Evolutionary conservation across 2,888 invertebrate species (phyloP).

Genomic region (Flabesymbios commensalis): DNA sequence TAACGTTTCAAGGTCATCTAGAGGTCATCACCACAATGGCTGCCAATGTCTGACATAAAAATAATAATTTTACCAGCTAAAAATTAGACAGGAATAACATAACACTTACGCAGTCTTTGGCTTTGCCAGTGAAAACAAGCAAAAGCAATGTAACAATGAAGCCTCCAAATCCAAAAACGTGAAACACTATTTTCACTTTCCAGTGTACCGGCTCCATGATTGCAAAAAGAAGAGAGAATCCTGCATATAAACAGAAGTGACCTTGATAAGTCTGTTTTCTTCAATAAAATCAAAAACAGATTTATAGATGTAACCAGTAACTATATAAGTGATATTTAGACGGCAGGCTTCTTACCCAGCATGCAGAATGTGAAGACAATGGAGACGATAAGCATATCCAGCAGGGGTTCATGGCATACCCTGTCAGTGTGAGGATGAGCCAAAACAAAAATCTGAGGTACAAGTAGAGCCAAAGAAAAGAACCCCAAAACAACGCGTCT

Average conservation of each 20-base stretch:
- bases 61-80: too few relatives aligned
- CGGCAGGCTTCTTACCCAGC: conserved; percentile 49
- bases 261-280: too few relatives aligned
- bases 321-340: too few relatives aligned
- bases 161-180: conserved; percentile 46
- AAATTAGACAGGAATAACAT: too few relatives aligned
- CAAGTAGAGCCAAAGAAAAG: conserved; percentile 39
- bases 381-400: conserved; percentile 46
- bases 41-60: too few relatives aligned
- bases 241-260: conserved; percentile 37
- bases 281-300: too few relatives aligned
- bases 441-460: conserved; percentile 48
- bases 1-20: too few relatives aligned
- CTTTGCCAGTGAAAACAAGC: conserved; percentile 36
- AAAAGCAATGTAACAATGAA: conserved; percentile 42
- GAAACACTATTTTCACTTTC: conserved; percentile 50
- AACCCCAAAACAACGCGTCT: conserved; percentile 43
- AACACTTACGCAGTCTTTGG: conserved; percentile 52
- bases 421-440: conserved; percentile 41
- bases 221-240: conserved; percentile 49
- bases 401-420: conserved; percentile 47
- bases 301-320: too few relatives aligned
- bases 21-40: too few relatives aligned
- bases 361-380: conserved; percentile 48
- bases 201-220: conserved; percentile 52